Percentiles rank a stretch among this genome's conserved stretches.
phyloP scores from a whole-genome alignment of 53 echinoderm and acorn worm species.

The Holothuria leucospilota region DNA sequence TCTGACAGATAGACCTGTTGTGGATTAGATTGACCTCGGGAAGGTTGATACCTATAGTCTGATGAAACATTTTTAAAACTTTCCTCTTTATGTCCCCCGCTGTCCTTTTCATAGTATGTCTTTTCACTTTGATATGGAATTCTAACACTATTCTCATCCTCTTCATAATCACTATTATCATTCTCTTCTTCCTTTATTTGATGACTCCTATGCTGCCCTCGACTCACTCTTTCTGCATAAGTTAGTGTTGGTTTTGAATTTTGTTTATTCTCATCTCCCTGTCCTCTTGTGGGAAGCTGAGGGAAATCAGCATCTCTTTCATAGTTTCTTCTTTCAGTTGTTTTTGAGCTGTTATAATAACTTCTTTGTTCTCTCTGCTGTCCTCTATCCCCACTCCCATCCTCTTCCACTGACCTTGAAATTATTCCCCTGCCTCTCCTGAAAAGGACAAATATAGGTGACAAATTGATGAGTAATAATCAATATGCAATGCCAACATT shows the following conservation, averaged over 20 bases:
- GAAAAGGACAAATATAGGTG: background rate
- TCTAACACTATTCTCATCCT: background rate
- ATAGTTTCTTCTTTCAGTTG: background rate
- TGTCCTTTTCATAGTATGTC: constrained; percentile 35
- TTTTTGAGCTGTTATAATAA: background rate
- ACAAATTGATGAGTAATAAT: too few species aligned
- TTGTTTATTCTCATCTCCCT: background rate
- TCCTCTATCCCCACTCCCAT: constrained; percentile 3
- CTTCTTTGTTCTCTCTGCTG: background rate
- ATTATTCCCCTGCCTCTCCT: constrained; percentile 28
- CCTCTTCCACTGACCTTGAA: background rate
- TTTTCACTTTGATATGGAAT: constrained; percentile 33
- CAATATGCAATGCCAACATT: too few species aligned
- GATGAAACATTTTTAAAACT: constrained; percentile 23
- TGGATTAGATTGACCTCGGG: background rate
- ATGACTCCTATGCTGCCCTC: background rate
- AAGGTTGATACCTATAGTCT: constrained; percentile 22
- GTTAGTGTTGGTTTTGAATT: background rate
- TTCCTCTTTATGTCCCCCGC: background rate
- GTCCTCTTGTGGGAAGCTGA: background rate
- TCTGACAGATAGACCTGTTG: too few species aligned
- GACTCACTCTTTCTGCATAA: constrained; percentile 10
- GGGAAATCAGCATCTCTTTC: constrained; percentile 6
- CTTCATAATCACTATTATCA: background rate
- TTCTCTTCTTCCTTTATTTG: background rate